phyloP scores from a whole-genome alignment of 2,113 vertebrate genomes.

The Proterorhinus semilunaris region DNA sequence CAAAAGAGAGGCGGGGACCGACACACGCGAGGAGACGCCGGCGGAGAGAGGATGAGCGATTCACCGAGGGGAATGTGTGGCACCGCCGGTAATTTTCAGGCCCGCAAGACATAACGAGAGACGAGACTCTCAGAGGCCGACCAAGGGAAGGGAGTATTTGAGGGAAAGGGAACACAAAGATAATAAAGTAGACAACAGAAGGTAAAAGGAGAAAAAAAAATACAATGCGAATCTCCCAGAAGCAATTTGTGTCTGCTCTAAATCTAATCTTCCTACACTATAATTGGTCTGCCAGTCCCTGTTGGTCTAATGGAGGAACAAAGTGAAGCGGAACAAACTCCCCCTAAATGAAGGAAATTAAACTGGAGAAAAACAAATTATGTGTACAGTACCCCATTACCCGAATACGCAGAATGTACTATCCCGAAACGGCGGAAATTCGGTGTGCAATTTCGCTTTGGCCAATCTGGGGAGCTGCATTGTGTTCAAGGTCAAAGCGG shows the following conservation, averaged over 20 bases:
- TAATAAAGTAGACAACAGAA: background rate
- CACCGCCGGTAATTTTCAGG: conserved; percentile 41
- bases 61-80: conserved; percentile 21
- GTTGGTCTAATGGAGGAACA: background rate
- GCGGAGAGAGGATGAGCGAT: conserved; percentile 22
- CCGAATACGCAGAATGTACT: too few relatives aligned
- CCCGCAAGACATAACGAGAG: conserved; percentile 28
- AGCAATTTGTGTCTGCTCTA: conserved; percentile 58
- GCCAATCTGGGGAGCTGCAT: too few relatives aligned
- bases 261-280: conserved; percentile 8
- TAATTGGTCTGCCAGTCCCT: background rate
- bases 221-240: conserved; percentile 40
- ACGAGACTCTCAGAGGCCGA: background rate
- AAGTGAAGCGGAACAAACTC: background rate
- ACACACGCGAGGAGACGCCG: conserved; percentile 2
- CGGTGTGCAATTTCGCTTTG: too few relatives aligned
- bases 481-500: too few relatives aligned
- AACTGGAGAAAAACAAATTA: background rate
- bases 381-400: too few relatives aligned
- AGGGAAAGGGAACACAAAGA: background rate
- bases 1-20: conserved; percentile 26
- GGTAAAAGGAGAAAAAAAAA: conserved; percentile 9
- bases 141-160: conserved; percentile 4
- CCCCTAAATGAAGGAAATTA: background rate
- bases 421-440: too few relatives aligned